Conservation (phyloP, 2,888 invertebrate species). For the Blomia tropicalis region DNA sequence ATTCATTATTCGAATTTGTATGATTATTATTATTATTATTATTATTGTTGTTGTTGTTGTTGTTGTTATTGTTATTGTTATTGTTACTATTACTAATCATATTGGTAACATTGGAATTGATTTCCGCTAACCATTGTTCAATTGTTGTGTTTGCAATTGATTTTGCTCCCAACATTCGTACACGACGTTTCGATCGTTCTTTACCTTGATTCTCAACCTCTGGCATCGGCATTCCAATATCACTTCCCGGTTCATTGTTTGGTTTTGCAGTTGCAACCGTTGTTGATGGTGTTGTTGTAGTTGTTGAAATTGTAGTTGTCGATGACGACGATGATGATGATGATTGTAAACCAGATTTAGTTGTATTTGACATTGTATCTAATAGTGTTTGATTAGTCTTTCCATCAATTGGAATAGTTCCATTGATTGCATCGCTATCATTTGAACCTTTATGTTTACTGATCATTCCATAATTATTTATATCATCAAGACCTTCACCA, state of each 20-base stretch:
- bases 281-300: neutral
- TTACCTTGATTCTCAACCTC: neutral
- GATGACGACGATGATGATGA: neutral
- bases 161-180: neutral
- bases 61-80: neutral
- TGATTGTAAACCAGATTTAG: too few relatives aligned
- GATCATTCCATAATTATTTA: constrained; percentile 21
- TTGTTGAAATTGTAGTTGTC: neutral
- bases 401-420: constrained; percentile 1
- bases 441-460: neutral
- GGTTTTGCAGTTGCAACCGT: constrained; percentile 1
- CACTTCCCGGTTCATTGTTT: neutral
- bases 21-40: neutral
- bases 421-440: neutral
- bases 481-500: constrained; percentile 7
- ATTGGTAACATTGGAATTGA: neutral
- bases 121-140: too few relatives aligned
- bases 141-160: too few relatives aligned
- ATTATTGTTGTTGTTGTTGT: neutral
- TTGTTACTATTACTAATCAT: neutral
- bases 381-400: neutral
- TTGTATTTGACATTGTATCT: neutral
- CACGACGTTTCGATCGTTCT: neutral
- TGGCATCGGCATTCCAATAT: neutral
- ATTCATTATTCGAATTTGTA: neutral